A percentile compares a stretch with the other conserved stretches of the same genome.
Conservation (phyloP, 2,113 vertebrate genomes). For the Lycaon pictus region DNA sequence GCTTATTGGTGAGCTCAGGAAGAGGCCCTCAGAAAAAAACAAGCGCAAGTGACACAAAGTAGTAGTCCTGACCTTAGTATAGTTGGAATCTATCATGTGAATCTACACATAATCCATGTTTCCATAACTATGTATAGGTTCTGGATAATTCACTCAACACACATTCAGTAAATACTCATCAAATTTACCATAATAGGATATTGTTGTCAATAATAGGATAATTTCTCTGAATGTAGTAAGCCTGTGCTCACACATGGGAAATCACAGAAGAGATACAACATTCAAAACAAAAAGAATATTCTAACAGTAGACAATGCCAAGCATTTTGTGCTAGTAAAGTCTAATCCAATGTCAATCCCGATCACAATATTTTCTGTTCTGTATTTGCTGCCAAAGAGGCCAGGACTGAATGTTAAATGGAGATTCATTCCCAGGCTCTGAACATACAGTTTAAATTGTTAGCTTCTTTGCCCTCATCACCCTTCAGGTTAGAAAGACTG, state of each 20-base stretch:
- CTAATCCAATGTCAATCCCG: neutral
- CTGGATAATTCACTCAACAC: slow-evolving; percentile 31
- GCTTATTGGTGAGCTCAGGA: neutral
- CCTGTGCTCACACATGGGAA: neutral
- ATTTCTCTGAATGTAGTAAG: slow-evolving; percentile 39
- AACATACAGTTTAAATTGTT: slow-evolving; percentile 12
- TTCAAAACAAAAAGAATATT: slow-evolving; percentile 7
- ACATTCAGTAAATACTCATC: slow-evolving; percentile 30
- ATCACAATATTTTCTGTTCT: slow-evolving; percentile 10
- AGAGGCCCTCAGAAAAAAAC: neutral
- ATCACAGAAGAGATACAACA: slow-evolving; percentile 3
- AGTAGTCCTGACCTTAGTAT: neutral
- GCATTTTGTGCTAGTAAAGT: neutral
- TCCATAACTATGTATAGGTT: neutral
- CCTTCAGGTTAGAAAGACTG: slow-evolving; percentile 30
- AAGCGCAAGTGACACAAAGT: neutral
- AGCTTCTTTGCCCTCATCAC: slow-evolving; percentile 11
- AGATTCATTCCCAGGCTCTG: slow-evolving; percentile 46
- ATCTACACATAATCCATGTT: slow-evolving; percentile 12
- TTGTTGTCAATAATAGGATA: slow-evolving; percentile 29
- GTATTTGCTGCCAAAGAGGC: slow-evolving; percentile 39
- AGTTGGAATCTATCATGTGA: neutral
- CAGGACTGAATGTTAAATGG: slow-evolving; percentile 43
- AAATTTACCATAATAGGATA: neutral
- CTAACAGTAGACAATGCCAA: neutral